phyloP scores from a whole-genome alignment of 2,113 vertebrate species.

The Ammodytes marinus region DNA sequence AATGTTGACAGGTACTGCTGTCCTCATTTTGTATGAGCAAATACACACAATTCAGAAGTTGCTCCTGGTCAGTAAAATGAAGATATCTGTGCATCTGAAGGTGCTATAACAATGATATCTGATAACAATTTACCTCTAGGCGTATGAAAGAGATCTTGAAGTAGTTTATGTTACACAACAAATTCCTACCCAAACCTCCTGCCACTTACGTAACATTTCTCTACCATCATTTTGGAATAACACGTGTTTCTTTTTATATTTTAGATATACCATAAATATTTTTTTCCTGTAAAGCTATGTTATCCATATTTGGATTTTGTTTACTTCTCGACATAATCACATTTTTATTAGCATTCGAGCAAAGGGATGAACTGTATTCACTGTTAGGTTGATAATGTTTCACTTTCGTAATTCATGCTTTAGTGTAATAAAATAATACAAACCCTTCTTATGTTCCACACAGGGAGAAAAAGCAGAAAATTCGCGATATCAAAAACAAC shows the following conservation, averaged over 20 bases:
- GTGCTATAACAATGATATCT: slow-evolving; percentile 30
- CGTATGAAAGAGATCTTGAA: slow-evolving; percentile 15
- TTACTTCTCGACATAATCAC: not conserved
- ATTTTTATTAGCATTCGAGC: not conserved
- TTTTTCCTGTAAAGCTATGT: not conserved
- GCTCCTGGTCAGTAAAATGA: slow-evolving; percentile 43
- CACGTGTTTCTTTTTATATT: not conserved
- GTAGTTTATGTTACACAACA: slow-evolving; percentile 25
- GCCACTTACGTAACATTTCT: slow-evolving; percentile 19
- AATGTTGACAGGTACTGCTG: slow-evolving; percentile 26
- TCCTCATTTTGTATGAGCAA: slow-evolving; percentile 45
- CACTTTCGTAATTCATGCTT: not conserved
- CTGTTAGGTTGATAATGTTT: not conserved
- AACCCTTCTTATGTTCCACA: slow-evolving; percentile 63
- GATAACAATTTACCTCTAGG: slow-evolving; percentile 42
- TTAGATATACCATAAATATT: not conserved
- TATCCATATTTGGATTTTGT: slow-evolving; percentile 13
- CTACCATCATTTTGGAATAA: not conserved
- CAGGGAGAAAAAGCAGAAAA: slow-evolving; percentile 99
- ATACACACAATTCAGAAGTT: slow-evolving; percentile 30
- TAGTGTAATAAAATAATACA: not conserved
- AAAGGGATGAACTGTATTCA: not conserved
- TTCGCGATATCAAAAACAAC: slow-evolving; percentile 99
- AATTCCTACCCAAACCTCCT: slow-evolving; percentile 15
- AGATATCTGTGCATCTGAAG: slow-evolving; percentile 38